Conservation (phyloP, 2,113 vertebrate genomes). For the Trochalopteron elliotii region DNA sequence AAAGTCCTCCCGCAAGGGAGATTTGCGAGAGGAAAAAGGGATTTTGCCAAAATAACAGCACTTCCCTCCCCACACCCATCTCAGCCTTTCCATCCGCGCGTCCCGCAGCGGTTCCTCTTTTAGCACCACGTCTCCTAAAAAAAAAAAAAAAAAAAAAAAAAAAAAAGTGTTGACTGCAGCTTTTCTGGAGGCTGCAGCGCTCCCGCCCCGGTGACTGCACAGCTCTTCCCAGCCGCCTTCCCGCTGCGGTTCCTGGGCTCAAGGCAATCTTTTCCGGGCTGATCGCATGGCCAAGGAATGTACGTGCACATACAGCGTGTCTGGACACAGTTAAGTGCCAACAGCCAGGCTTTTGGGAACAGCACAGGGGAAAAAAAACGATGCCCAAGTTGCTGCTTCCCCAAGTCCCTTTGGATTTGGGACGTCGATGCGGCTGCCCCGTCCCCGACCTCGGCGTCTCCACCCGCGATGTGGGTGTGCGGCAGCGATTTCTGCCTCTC, state of each 20-base stretch:
- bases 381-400: not conserved
- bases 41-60: not conserved
- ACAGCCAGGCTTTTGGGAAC: not conserved
- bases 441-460: fast-evolving
- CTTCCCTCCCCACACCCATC: not conserved
- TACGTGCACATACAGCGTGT: not conserved
- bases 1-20: not conserved
- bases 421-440: fast-evolving
- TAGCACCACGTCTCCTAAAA: not conserved
- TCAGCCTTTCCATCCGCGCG: not conserved
- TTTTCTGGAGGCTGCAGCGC: constrained; percentile 34
- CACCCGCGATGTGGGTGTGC: fast-evolving
- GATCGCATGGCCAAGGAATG: constrained; percentile 46
- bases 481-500: not conserved
- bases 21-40: not conserved
- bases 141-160: not conserved
- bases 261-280: constrained; percentile 9
- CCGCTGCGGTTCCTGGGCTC: not conserved
- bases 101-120: constrained; percentile 34
- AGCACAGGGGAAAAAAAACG: not conserved
- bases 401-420: not conserved
- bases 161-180: not conserved
- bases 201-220: not conserved
- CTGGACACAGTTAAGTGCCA: not conserved
- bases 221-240: not conserved